Percentiles rank a stretch among this genome's conserved stretches.
These are phyloP conservation scores for Morpho deidamia DNA, from an alignment of 2,888 invertebrate genomes.

Conservation along the genomic window DNA sequence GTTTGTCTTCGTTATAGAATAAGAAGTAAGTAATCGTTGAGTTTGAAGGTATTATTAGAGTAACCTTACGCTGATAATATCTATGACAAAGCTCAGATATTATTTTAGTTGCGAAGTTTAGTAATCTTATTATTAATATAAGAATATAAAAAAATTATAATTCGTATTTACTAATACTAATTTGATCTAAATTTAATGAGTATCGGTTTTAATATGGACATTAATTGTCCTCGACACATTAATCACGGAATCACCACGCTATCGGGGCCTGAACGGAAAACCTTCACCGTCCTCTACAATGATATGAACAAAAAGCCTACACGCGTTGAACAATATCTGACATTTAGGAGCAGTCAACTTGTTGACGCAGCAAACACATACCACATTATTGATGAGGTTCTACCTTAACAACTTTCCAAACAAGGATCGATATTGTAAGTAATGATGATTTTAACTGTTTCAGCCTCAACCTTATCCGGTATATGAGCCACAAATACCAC, in stretches of 20 bases:
- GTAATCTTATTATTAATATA: no score
- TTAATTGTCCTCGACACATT: constrained; percentile 10
- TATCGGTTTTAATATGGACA: not conserved
- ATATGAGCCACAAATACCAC: constrained; percentile 27
- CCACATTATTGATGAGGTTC: constrained; percentile 15
- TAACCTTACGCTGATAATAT: no score
- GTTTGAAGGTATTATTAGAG: no score
- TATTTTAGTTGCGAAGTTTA: no score
- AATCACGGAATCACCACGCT: constrained; percentile 20
- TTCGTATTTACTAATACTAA: not conserved
- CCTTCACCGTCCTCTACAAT: constrained; percentile 11
- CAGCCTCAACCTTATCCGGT: constrained; percentile 31
- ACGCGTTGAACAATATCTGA: constrained; percentile 17
- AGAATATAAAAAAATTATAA: not conserved
- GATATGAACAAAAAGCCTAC: constrained; percentile 18
- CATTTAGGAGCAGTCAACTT: constrained; percentile 16
- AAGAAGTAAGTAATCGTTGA: no score
- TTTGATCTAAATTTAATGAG: not conserved
- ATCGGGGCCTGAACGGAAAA: constrained; percentile 18
- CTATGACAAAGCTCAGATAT: no score
- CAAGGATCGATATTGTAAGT: constrained; percentile 19
- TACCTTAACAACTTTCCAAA: constrained; percentile 16
- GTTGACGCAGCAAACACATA: constrained; percentile 9
- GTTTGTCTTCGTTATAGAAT: no score
- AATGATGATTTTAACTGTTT: constrained; percentile 23